Evolutionary conservation across 2,888 invertebrate genomes (phyloP), one percentile per base, ranked within the genome.

Genomic region (Opisthograptis luteolata): DNA sequence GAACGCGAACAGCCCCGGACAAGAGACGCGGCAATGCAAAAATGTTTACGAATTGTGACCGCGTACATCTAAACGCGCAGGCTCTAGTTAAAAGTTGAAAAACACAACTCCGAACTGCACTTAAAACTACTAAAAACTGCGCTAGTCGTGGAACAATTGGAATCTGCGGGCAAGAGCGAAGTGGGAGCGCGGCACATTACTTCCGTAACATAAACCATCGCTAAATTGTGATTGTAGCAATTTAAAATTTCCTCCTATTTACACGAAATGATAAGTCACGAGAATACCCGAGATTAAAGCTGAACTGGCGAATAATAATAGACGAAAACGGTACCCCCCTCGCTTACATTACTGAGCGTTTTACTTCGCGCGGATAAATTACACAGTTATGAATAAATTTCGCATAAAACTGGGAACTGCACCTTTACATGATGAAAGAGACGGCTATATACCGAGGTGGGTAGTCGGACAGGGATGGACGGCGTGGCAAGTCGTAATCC

Each of bases 381-480:
- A 91, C 87, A 78, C 82, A 81, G 90, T 91, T 91, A 91, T 91
- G 91, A 91, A 91, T 91, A 91, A 91, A 91, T 91, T 90, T 91
- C 87, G 76, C 89, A 91, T 91, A 91, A 91, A 91, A 88, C 85
- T 88, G 80, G 63, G 73, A 73, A 86, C 79, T 89, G 91, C 89
- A 90, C 89, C 89, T 89, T 87, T 78, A 83, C 83, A 82, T 70
- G 78, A 66, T 59, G 79, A 86, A 67, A 69, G 84, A 66, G 85
- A 83, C 59, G 64, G 76, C 17, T 50, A 47, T 58, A 67, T 76
- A 70, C 63, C 54, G 52, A 41, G 47, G 28, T 20, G 8, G 5
- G 37, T 32, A 30, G 79, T 54, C 45, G 35, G 78, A 83, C 55
- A 60, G 76, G 62, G 83, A 78, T 57, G 54, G 60, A 55, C 40